Evolutionary conservation across 2,113 vertebrate genomes (phyloP).

Genomic region (Phaethon lepturus): DNA sequence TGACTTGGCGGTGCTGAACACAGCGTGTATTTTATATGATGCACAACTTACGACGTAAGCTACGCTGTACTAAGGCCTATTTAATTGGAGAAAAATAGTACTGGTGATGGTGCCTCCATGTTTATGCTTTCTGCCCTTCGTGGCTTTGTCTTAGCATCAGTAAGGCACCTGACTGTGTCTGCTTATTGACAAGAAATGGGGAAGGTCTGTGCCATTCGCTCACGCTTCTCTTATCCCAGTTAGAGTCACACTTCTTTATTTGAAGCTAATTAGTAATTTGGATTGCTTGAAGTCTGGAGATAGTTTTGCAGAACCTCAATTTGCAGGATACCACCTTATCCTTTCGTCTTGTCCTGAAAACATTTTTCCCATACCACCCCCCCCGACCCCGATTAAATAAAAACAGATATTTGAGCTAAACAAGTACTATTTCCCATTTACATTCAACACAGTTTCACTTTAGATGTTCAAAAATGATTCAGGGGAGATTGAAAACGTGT

Average conservation of each 20-base stretch:
- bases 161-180: not conserved
- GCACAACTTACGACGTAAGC: too few species aligned
- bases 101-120: not conserved
- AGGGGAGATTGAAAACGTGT: not conserved
- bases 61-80: fast-evolving
- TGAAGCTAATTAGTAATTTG: not conserved
- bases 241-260: not conserved
- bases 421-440: not conserved
- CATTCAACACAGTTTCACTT: not conserved
- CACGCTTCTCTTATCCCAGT: not conserved
- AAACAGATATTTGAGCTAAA: not conserved
- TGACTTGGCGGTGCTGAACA: not conserved
- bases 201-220: not conserved
- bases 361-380: not conserved
- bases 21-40: not conserved
- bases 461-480: not conserved
- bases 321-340: not conserved
- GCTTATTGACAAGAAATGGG: not conserved
- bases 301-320: not conserved
- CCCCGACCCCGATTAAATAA: not conserved
- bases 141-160: not conserved
- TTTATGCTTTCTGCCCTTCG: not conserved
- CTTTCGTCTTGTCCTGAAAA: fast-evolving
- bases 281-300: not conserved
- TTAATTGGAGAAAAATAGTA: not conserved